Evolutionary conservation across 2,888 invertebrate genomes (phyloP), one percentile per base, ranked within the genome.

Genomic region (Keiferia lycopersicella): DNA sequence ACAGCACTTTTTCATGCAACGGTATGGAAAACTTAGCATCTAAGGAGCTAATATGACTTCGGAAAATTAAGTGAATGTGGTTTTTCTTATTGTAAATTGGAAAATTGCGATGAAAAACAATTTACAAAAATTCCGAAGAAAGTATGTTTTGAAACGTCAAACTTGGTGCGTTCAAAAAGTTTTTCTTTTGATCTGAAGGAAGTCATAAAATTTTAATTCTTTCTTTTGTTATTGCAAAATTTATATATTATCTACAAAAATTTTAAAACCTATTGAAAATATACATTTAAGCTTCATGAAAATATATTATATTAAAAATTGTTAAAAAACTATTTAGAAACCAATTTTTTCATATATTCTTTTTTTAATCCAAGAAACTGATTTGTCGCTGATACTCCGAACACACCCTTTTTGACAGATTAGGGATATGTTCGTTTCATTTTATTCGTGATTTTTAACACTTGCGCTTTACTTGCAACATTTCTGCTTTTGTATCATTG

Each of bases 341-440:
- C n/a, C n/a, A n/a, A n/a, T n/a, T n/a, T n/a, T n/a, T n/a, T n/a
- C n/a, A n/a, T n/a, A n/a, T n/a, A n/a, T 26, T 26, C 2, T 26
- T 26, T 26, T 26, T 26, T 2, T 26, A 26, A 26, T 26, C 26
- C 2, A 26, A 26, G 6, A 4, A 34, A 34, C 34, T 34, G 8
- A 34, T 34, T 34, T 41, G 8, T 2, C 8, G n/a, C 12, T 41
- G 1, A 41, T 41, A n/a, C 2, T 41, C 14, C 8, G 41, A 41
- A 41, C 41, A n/a, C 41, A 41, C 41, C 12, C 41, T 41, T 12
- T 41, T 41, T 41, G 41, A 41, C 41, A 20, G 3, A n/a, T 7
- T n/a, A 6, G 11, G 18, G 50, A 20, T 8, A 50, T 50, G 50
- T 50, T 50, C 50, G 50, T 50, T 50, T 50, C n/a, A 50, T 50